phyloP scores from a whole-genome alignment of 2,797 vertebrate genomes.

The Masticophis lateralis region DNA sequence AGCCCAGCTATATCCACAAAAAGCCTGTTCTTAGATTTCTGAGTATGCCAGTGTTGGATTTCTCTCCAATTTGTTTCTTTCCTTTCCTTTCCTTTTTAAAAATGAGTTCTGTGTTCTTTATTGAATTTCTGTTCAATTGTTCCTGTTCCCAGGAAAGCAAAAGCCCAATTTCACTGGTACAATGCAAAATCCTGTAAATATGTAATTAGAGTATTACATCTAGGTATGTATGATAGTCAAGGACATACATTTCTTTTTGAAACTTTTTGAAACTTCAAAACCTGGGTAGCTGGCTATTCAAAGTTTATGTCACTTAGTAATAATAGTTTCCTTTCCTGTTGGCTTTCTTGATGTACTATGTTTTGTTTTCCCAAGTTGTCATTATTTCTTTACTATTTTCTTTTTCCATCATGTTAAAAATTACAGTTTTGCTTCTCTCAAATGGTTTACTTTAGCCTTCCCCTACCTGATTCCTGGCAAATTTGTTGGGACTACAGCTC shows the following conservation, averaged over 20 bases:
- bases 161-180: neutral
- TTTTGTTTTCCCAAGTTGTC: neutral
- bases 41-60: neutral
- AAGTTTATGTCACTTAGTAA: neutral
- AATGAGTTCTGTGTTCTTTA: neutral
- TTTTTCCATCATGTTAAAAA: neutral
- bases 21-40: slow-evolving; percentile 4
- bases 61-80: neutral
- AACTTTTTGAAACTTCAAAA: neutral
- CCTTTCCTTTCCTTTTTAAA: neutral
- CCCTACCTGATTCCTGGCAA: neutral
- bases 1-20: neutral
- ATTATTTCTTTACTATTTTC: neutral
- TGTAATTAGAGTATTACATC: neutral
- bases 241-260: neutral
- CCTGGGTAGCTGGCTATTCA: neutral
- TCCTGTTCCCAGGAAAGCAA: slow-evolving; percentile 1
- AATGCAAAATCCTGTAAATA: neutral
- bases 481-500: too few relatives aligned
- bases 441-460: neutral
- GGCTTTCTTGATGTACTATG: neutral
- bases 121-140: neutral
- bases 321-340: neutral
- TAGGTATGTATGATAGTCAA: neutral
- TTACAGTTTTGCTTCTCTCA: neutral